phyloP scores from a whole-genome alignment of 2,888 invertebrate genomes.

The Eristalinus aeneus region DNA sequence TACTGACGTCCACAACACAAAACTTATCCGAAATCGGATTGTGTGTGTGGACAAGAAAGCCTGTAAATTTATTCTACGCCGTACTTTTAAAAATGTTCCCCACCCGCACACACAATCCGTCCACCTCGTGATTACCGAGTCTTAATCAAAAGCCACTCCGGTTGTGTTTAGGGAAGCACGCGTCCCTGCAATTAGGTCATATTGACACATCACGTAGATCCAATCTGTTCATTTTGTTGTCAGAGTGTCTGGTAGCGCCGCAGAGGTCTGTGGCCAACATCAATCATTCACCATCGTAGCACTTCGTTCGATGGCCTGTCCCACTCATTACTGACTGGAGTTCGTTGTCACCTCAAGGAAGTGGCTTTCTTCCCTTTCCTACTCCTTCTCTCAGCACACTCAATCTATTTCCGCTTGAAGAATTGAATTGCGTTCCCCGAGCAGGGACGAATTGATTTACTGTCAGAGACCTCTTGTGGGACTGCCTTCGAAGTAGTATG shows the following conservation, averaged over 20 bases:
- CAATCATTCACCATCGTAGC: background rate
- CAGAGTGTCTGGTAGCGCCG: background rate
- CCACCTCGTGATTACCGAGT: background rate
- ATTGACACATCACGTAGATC: background rate
- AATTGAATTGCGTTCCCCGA: background rate
- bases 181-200: background rate
- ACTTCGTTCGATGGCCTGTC: background rate
- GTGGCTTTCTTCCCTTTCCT: background rate
- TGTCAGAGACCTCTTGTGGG: background rate
- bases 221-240: background rate
- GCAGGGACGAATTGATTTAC: background rate
- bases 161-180: background rate
- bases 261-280: background rate
- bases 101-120: background rate
- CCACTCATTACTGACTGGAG: background rate
- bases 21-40: background rate
- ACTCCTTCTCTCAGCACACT: background rate
- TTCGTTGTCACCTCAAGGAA: background rate
- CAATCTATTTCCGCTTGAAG: background rate
- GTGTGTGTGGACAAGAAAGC: background rate
- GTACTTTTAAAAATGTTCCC: background rate
- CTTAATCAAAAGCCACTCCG: background rate
- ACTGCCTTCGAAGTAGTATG: background rate
- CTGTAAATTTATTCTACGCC: background rate
- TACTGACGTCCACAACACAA: background rate